A percentile compares a stretch with the other conserved stretches of the same genome.
Evolutionary conservation across 2,888 invertebrate species (phyloP).

Genomic region (Oxytorus armatus): DNA sequence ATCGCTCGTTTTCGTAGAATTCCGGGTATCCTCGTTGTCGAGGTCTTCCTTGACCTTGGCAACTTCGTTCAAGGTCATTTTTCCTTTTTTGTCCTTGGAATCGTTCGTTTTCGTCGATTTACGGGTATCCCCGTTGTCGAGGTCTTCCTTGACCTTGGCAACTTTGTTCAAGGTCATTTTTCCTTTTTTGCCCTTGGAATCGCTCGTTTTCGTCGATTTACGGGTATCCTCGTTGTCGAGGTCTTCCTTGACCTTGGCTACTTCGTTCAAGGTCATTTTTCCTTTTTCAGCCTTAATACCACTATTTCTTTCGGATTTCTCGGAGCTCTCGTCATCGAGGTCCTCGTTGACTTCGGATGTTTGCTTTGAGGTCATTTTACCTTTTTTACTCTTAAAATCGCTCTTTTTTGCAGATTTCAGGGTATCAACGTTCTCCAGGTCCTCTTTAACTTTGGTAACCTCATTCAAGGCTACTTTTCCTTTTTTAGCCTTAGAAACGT

Average conservation of each 20-base stretch:
- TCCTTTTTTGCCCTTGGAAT: not conserved
- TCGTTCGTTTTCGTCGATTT: not conserved
- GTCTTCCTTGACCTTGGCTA: not conserved
- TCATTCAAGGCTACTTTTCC: not conserved
- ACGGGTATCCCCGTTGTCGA: not conserved
- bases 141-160: not conserved
- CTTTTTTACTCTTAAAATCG: not conserved
- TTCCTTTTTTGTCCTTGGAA: not conserved
- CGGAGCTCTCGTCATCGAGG: not conserved
- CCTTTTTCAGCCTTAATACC: not conserved
- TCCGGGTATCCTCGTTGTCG: slow-evolving; percentile 13
- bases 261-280: not conserved
- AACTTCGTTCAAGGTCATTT: not conserved
- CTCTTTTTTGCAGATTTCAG: not conserved
- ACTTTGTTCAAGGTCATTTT: not conserved
- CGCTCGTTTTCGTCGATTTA: too few relatives aligned
- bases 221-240: not conserved
- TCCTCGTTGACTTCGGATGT: not conserved
- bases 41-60: not conserved
- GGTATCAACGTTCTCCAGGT: not conserved
- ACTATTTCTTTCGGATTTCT: not conserved
- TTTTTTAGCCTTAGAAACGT: not conserved
- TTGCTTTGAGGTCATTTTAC: not conserved
- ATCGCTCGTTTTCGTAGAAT: not conserved
- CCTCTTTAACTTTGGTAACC: not conserved